phyloP scores from a whole-genome alignment of 2,113 vertebrate species.

The Raja brachyura region DNA sequence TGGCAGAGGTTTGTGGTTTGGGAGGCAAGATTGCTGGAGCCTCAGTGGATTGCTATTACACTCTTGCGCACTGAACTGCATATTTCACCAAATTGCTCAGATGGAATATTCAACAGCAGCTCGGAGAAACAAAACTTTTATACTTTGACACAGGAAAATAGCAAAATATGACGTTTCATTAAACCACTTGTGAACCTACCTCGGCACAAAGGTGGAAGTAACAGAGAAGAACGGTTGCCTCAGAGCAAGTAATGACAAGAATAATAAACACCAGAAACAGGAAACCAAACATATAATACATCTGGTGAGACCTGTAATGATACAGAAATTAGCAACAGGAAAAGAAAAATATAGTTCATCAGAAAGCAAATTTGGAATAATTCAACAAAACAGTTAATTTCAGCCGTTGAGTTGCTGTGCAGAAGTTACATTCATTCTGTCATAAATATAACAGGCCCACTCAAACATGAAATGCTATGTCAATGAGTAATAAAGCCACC shows the following conservation, averaged over 20 bases:
- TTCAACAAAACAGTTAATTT: background rate
- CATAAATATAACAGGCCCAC: background rate
- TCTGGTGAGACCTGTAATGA: slow-evolving; percentile 89
- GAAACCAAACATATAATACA: slow-evolving; percentile 99
- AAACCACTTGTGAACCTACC: slow-evolving; percentile 57
- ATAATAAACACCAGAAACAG: slow-evolving; percentile 97
- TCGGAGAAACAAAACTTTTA: background rate
- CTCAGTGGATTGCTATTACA: too few species aligned
- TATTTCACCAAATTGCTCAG: background rate
- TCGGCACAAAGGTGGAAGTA: slow-evolving; percentile 98
- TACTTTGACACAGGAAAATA: background rate
- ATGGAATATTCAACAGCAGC: background rate
- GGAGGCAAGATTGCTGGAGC: too few species aligned
- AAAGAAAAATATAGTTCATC: slow-evolving; percentile 39
- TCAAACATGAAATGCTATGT: background rate
- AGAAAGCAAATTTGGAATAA: background rate
- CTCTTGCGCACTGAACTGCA: background rate
- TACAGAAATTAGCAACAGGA: slow-evolving; percentile 40
- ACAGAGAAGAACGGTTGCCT: slow-evolving; percentile 94
- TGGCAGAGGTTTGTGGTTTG: too few species aligned
- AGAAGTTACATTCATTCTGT: background rate
- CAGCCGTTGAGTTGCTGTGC: background rate
- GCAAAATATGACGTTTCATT: background rate
- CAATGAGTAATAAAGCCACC: background rate
- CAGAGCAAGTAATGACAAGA: slow-evolving; percentile 94